These are phyloP conservation scores for Cynopterus sphinx DNA, from an alignment of 2,797 vertebrate genomes.

Conservation along the genomic window DNA sequence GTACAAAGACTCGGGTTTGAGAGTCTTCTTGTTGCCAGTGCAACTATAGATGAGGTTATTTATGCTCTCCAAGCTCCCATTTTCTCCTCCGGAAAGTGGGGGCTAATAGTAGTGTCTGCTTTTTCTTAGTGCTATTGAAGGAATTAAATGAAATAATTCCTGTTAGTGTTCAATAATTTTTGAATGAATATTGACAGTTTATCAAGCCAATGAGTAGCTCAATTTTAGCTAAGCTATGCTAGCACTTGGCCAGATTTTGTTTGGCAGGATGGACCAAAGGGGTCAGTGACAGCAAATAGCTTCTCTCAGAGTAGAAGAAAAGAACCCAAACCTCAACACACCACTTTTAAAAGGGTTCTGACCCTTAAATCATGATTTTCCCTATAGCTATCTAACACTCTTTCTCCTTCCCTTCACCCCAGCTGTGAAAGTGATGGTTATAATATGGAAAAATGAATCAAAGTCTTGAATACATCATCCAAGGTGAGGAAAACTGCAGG, in stretches of 20 bases:
- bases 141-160: conserved; percentile 56
- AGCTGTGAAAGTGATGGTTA: conserved; percentile 71
- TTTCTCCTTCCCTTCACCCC: conserved; percentile 51
- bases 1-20: not conserved
- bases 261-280: not conserved
- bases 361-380: conserved; percentile 61
- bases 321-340: conserved; percentile 28
- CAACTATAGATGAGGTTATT: not conserved
- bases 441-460: conserved; percentile 67
- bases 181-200: conserved; percentile 28
- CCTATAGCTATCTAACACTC: conserved; percentile 62
- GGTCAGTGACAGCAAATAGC: not conserved
- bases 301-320: not conserved
- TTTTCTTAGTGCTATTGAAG: conserved; percentile 49
- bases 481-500: conserved; percentile 76
- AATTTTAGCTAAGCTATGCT: not conserved
- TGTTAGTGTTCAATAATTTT: conserved; percentile 34
- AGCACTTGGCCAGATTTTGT: not conserved
- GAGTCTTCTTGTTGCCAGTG: not conserved
- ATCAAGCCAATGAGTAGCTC: not conserved
- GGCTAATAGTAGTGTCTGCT: conserved; percentile 27
- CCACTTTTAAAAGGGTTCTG: conserved; percentile 65
- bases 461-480: conserved; percentile 69
- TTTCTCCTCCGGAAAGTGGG: conserved; percentile 37
- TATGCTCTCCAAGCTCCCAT: conserved; percentile 6